A percentile compares a stretch with the other conserved stretches of the same genome.
Evolutionary conservation across 1,140 invertebrate species (phyloP).

Genomic region (Mycetomoellerius zeteki): DNA sequence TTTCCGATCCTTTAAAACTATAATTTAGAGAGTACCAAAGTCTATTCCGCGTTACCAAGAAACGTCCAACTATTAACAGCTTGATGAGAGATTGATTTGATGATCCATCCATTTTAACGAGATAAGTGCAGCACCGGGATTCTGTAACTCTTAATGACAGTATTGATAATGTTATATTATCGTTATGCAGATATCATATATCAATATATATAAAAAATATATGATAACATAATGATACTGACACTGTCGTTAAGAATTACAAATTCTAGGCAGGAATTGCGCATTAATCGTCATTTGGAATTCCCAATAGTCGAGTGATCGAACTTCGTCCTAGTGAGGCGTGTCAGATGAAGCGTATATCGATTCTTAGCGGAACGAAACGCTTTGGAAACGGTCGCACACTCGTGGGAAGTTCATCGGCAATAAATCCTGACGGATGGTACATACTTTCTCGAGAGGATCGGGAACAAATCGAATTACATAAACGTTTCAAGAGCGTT

Average conservation of each 20-base stretch:
- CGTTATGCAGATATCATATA: too few species aligned
- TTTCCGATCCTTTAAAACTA: too few species aligned
- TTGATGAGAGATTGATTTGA: not conserved
- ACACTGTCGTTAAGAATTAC: too few species aligned
- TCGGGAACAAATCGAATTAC: constrained; percentile 36
- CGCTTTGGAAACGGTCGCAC: not conserved
- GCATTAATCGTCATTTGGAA: not conserved
- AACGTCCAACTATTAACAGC: not conserved
- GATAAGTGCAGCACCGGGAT: too few species aligned
- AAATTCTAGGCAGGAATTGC: not conserved
- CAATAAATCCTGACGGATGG: constrained; percentile 11
- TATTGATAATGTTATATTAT: too few species aligned
- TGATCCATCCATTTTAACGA: not conserved
- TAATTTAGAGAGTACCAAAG: too few species aligned
- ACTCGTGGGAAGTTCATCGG: not conserved
- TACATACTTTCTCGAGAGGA: constrained; percentile 23
- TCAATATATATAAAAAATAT: too few species aligned
- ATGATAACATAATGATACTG: too few species aligned
- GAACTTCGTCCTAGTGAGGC: not conserved
- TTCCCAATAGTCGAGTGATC: constrained; percentile 1
- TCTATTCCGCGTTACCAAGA: not conserved
- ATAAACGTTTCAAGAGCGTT: constrained; percentile 21
- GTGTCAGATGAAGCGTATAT: not conserved
- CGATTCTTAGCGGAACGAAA: not conserved
- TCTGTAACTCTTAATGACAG: too few species aligned